A percentile compares a stretch with the other conserved stretches of the same genome.
Evolutionary conservation across 2,113 vertebrate species (phyloP).

Genomic region (Neofelis nebulosa): DNA sequence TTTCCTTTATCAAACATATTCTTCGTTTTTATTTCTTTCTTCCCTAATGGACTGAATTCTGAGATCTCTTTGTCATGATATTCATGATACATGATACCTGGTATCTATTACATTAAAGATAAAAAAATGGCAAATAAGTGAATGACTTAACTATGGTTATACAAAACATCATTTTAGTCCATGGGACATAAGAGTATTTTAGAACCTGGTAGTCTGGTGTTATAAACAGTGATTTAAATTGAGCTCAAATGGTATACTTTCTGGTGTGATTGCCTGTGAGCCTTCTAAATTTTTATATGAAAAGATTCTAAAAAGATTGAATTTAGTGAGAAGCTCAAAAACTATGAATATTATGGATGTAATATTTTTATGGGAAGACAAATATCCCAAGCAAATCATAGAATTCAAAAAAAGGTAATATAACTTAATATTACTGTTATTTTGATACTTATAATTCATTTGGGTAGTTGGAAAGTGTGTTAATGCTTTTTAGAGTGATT

Average conservation of each 20-base stretch:
- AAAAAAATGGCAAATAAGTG: neutral
- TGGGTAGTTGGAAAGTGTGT: neutral
- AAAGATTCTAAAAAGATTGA: slow-evolving; percentile 12
- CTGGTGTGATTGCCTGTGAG: neutral
- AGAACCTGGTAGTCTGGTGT: neutral
- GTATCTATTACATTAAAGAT: neutral
- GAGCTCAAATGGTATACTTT: neutral
- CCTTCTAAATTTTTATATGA: neutral
- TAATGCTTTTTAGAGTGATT: slow-evolving; percentile 25
- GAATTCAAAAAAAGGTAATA: neutral
- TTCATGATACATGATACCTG: neutral
- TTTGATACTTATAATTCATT: neutral
- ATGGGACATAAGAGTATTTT: neutral
- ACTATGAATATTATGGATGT: neutral
- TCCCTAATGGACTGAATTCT: neutral
- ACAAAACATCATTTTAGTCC: neutral
- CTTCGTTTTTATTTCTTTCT: slow-evolving; percentile 31
- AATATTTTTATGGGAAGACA: neutral
- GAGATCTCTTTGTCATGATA: neutral
- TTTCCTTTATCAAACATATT: slow-evolving; percentile 7
- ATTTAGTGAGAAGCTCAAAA: slow-evolving; percentile 18
- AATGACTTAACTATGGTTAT: neutral
- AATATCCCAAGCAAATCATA: neutral
- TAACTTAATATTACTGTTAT: slow-evolving; percentile 5
- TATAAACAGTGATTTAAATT: neutral